Evolutionary conservation across 2,113 vertebrate genomes (phyloP), one percentile per base, ranked within the genome.

Genomic region (Apistogramma diplotaenia): DNA sequence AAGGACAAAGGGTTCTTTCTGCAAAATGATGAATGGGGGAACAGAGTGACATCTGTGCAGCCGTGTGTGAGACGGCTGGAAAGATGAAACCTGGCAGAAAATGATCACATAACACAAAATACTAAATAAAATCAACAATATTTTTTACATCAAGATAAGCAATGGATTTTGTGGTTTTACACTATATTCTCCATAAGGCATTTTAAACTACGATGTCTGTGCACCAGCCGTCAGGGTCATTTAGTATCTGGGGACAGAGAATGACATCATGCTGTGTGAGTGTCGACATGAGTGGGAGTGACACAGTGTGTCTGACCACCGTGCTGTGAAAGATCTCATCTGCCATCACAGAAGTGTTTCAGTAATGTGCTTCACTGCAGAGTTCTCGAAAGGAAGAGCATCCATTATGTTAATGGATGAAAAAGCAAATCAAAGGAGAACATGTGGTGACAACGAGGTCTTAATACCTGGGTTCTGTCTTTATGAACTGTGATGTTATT

Each of bases 361-460:
- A 71, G 78, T 85, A 55, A 85, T 86, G 72, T 46, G 21, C 71
- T 72, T 29, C 40, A 59, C 76, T 73, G 74, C 27, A 10, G 49
- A 78, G 82, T 61, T 87, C 62, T 57, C 55, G 43, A 81, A 37
- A 79, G 87, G 74, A 80, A 21, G 82, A 79, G 60, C 78, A 62
- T 82, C 88, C 84, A 91, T 93, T 92, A 93, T 89, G 76, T 67
- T 92, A 91, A 93, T 89, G 70, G 74, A 0, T 12, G 71, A 61
- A 84, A 84, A 83, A 55, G 65, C 43, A 82, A 78, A 74, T 59
- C 49, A 58, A 53, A 2, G 23, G 33, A 79, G 58, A 79, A 46
- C 83, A 86, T 33, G 80, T 59, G 76, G 84, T 87, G 87, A 87
- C 86, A 84, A 54, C 13, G 25, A 74, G 76, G 27, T 62, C 55